A percentile compares a stretch with the other conserved stretches of the same genome.
Evolutionary conservation across 1,140 invertebrate species (phyloP).

Genomic region (Ceratosolen solmsi): DNA sequence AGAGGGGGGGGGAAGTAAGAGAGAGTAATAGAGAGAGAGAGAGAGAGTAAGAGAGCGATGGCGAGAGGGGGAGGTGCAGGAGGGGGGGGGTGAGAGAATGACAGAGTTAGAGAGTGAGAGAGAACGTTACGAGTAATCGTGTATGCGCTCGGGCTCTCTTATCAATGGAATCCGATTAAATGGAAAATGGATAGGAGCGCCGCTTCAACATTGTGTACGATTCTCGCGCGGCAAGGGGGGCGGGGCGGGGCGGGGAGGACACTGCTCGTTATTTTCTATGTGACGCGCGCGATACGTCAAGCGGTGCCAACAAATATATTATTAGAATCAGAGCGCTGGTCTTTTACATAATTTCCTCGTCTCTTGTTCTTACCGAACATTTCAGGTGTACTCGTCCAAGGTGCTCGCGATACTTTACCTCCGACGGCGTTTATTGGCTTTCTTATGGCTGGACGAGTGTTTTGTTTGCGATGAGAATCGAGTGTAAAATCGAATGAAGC

Average conservation of each 20-base stretch:
- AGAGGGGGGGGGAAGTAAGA: too few species aligned
- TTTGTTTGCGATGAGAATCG: neutral
- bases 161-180: slow-evolving; percentile 5
- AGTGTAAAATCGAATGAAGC: neutral
- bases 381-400: neutral
- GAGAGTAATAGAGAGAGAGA: too few species aligned
- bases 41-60: too few species aligned
- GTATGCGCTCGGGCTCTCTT: neutral
- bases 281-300: neutral
- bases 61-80: too few species aligned
- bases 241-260: too few species aligned
- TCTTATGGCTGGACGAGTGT: too few species aligned
- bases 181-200: neutral
- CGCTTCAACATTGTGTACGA: neutral
- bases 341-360: slow-evolving; percentile 12
- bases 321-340: neutral
- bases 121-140: neutral
- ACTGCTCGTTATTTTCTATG: neutral
- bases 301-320: slow-evolving; percentile 19
- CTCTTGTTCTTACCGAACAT: neutral
- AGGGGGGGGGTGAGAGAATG: too few species aligned
- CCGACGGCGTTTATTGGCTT: neutral
- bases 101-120: too few species aligned
- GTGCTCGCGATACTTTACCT: neutral
- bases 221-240: neutral